Evolutionary conservation across 2,888 invertebrate species (phyloP).

Genomic region (Prosapia bicincta): DNA sequence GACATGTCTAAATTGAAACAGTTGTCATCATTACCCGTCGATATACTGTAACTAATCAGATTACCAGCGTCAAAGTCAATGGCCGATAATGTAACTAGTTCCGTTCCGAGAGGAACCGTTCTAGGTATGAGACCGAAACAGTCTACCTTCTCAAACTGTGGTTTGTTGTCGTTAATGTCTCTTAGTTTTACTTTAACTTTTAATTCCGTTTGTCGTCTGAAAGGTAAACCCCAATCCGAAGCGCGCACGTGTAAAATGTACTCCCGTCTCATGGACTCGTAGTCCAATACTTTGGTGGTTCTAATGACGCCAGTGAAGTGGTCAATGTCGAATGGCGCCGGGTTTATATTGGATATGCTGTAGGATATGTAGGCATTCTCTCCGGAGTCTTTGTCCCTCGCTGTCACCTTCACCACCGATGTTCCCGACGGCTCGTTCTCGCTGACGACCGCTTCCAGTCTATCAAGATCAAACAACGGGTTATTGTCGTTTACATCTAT

Average conservation of each 20-base stretch:
- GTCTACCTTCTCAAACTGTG: constrained; percentile 80
- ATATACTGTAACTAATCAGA: constrained; percentile 79
- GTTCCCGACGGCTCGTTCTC: constrained; percentile 86
- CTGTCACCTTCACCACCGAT: constrained; percentile 77
- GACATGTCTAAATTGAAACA: constrained; percentile 80
- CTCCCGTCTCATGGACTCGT: constrained; percentile 80
- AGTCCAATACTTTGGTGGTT: constrained; percentile 78
- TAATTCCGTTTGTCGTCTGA: constrained; percentile 85
- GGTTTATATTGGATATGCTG: constrained; percentile 82
- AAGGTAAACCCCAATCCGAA: constrained; percentile 94
- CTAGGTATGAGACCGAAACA: constrained; percentile 79
- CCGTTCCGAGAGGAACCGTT: constrained; percentile 70
- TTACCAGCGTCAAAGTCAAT: constrained; percentile 90
- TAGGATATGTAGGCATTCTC: constrained; percentile 95
- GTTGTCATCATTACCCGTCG: constrained; percentile 77
- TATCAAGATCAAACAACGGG: constrained; percentile 71
- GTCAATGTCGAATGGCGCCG: constrained; percentile 92
- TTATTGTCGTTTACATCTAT: constrained; percentile 92
- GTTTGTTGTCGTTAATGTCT: constrained; percentile 90
- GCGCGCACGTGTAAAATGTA: constrained; percentile 80
- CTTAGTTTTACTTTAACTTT: constrained; percentile 71
- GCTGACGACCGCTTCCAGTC: constrained; percentile 66
- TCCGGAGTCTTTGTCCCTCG: constrained; percentile 84
- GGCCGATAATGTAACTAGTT: constrained; percentile 82
- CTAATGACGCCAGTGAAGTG: constrained; percentile 87